A percentile compares a stretch with the other conserved stretches of the same genome.
Conservation (phyloP, 2,797 vertebrate species). For the Chaetophractus vellerosus region DNA sequence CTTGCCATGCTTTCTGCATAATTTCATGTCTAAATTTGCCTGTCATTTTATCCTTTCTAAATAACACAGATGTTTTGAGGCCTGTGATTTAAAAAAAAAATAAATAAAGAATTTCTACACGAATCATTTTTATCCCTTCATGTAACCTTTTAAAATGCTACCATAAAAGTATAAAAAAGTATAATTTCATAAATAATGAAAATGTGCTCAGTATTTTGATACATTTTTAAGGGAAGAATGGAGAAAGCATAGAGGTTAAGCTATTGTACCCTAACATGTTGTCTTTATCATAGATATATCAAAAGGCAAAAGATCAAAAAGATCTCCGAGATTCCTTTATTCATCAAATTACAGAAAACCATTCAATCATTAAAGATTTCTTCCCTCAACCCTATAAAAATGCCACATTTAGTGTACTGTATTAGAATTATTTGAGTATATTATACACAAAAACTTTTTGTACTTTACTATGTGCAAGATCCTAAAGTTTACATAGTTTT, state of each 20-base stretch:
- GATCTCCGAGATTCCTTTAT: not conserved
- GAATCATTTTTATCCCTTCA: not conserved
- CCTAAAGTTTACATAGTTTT: not conserved
- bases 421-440: not conserved
- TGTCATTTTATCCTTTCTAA: not conserved
- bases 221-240: not conserved
- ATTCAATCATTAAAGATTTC: not conserved
- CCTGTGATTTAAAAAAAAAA: not conserved
- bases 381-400: not conserved
- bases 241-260: not conserved
- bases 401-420: not conserved
- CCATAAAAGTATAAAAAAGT: slow-evolving; percentile 10
- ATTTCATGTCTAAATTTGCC: not conserved
- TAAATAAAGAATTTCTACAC: not conserved
- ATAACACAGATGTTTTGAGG: not conserved
- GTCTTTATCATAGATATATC: not conserved
- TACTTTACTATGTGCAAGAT: not conserved
- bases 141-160: slow-evolving; percentile 24
- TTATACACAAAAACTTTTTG: not conserved
- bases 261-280: not conserved
- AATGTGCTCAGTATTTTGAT: not conserved
- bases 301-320: not conserved
- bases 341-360: not conserved
- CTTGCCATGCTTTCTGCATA: not conserved
- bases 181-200: slow-evolving; percentile 35